phyloP scores from a whole-genome alignment of 2,797 vertebrate genomes.

The Ctenosaura bakeri region DNA sequence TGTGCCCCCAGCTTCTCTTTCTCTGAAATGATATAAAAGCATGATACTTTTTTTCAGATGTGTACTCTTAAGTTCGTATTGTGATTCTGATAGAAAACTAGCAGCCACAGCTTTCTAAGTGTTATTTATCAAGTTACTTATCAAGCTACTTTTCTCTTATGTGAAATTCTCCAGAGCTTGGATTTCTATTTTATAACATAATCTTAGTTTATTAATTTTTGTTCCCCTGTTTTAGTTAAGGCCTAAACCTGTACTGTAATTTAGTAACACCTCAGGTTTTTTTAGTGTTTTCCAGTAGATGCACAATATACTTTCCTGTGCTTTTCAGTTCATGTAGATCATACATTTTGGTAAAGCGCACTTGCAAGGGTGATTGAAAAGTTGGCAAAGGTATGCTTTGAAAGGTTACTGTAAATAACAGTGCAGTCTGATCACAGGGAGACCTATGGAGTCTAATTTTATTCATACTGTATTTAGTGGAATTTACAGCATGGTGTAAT shows the following conservation, averaged over 20 bases:
- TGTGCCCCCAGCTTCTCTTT: not conserved
- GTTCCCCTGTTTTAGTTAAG: not conserved
- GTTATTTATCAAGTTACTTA: too few species aligned
- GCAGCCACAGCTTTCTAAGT: not conserved
- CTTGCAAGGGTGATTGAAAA: not conserved
- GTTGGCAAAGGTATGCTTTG: not conserved
- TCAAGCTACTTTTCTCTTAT: not conserved
- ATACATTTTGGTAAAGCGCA: conserved; percentile 3
- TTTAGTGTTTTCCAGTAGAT: not conserved
- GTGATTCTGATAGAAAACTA: conserved; percentile 10
- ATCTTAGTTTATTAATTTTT: not conserved
- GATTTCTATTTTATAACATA: not conserved
- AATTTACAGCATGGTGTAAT: not conserved
- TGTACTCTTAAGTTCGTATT: not conserved
- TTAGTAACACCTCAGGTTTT: not conserved
- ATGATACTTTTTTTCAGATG: not conserved
- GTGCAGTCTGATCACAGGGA: not conserved
- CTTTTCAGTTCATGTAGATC: not conserved
- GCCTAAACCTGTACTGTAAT: not conserved
- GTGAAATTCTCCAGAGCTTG: not conserved
- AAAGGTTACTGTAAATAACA: not conserved
- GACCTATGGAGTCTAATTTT: not conserved
- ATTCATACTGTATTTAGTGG: not conserved
- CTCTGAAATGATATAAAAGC: not conserved
- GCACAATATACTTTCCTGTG: not conserved